Conservation (phyloP, 2,113 vertebrate genomes). For the Thamnaconus septentrionalis region DNA sequence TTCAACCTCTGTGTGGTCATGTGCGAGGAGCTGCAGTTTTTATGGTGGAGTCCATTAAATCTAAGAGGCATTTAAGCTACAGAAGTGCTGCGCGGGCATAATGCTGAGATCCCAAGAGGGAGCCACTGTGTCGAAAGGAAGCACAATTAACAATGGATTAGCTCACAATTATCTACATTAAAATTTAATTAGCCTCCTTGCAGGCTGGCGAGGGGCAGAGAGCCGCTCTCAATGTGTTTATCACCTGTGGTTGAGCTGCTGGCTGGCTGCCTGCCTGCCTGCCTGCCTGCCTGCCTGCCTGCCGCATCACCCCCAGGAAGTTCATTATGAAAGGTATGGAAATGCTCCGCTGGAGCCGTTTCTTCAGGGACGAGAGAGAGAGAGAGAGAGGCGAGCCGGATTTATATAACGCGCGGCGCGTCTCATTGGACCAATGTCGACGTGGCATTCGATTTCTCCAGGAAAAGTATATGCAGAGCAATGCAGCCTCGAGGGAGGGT, state of each 20-base stretch:
- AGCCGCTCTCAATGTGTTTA: slow-evolving; percentile 50
- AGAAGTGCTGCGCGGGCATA: slow-evolving; percentile 66
- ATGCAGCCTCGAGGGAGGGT: slow-evolving; percentile 18
- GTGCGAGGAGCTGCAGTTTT: slow-evolving; percentile 58
- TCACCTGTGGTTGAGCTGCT: slow-evolving; percentile 54
- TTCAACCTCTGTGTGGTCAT: slow-evolving; percentile 60
- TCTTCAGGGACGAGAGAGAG: slow-evolving; percentile 46
- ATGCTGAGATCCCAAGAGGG: slow-evolving; percentile 56
- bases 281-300: neutral
- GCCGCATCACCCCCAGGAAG: slow-evolving; percentile 37
- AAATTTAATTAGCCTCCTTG: slow-evolving; percentile 73
- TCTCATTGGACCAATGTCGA: slow-evolving; percentile 21
- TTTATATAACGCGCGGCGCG: slow-evolving; percentile 45
- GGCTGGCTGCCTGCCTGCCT: slow-evolving; percentile 6
- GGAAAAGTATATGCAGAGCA: slow-evolving; percentile 3
- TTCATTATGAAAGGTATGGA: slow-evolving; percentile 59
- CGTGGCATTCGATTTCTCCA: slow-evolving; percentile 15
- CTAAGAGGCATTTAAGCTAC: slow-evolving; percentile 70
- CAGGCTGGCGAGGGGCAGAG: slow-evolving; percentile 35
- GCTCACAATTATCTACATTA: slow-evolving; percentile 70
- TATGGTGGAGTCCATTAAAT: slow-evolving; percentile 76
- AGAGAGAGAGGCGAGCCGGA: slow-evolving; percentile 29
- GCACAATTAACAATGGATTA: slow-evolving; percentile 63
- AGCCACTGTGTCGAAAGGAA: slow-evolving; percentile 53
- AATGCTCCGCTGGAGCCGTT: slow-evolving; percentile 39